Evolutionary conservation across 2,797 vertebrate genomes (phyloP), one percentile per base, ranked within the genome.

Genomic region (Crocidura indochinensis): DNA sequence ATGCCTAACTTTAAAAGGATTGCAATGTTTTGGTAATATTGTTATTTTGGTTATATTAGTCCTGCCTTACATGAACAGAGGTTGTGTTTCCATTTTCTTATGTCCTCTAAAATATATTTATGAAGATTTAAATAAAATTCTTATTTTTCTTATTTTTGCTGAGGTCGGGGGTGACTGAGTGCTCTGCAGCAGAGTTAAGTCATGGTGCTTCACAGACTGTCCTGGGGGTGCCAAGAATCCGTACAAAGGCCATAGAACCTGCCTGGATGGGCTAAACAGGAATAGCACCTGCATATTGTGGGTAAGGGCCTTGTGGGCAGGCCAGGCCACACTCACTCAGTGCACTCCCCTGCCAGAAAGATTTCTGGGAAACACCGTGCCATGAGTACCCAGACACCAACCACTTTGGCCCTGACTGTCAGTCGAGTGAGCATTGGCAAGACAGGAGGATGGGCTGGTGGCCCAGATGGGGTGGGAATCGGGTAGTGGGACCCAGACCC

Each of bases 221-320:
- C 99, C 99, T 0, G 98, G 98, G 51, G 98, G 98, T 96, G 97
- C 98, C 1, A 96, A 96, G 56, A 98, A 97, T 65, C 97, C 98
- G 6, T 99, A 99, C 95, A 99, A 90, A 77, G 97, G 98, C 94
- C 98, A 98, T 0, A 99, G 99, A 9, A 97, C 75, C 10, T 99
- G 99, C 92, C 24, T 98, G 96, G 98, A 99, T 27, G 99, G 99
- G 47, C 95, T 98, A 1, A 22, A 87, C 0, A 98, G 97, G 81
- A 99, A 99, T 0, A 99, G 99, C 88, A 99, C 98, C 92, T 99
- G 99, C 44, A 51, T 98, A 91, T 99, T 99, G 97, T 97, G 99
- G 94, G 99, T 99, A 74, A 97, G 97, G 62, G 11, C 11, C 1
- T 6, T 26, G 24, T 26, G 64, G 64, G 24, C 26, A 7, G 64